Percentiles rank a stretch among this genome's conserved stretches.
These are phyloP conservation scores for Enteromius mattozi DNA, from an alignment of 2,797 vertebrate species.

Conservation along the genomic window DNA sequence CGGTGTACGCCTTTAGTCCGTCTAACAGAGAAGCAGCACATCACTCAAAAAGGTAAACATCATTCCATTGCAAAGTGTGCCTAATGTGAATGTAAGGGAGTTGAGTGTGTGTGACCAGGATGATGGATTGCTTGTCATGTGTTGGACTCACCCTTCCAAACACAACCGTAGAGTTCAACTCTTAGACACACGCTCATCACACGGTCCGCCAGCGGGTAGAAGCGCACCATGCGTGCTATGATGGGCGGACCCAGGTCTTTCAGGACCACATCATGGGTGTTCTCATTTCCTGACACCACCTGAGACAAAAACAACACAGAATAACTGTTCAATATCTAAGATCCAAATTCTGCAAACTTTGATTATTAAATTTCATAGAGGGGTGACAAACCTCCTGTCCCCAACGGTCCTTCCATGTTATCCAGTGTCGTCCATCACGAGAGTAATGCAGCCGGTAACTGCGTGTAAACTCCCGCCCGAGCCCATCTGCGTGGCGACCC, in stretches of 20 bases:
- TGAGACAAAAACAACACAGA: constrained; percentile 58
- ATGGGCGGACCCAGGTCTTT: constrained; percentile 92
- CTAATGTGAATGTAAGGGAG: neutral
- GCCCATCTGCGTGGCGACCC: constrained; percentile 90
- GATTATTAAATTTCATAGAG: neutral
- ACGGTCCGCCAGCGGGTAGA: constrained; percentile 90
- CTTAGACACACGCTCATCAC: constrained; percentile 96
- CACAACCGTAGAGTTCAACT: constrained; percentile 94
- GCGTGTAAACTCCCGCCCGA: constrained; percentile 89
- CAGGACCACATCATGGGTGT: constrained; percentile 90
- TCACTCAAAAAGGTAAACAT: neutral
- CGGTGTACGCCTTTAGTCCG: constrained; percentile 88
- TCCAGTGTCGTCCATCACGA: constrained; percentile 87
- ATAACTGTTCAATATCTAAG: neutral
- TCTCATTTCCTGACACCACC: constrained; percentile 92
- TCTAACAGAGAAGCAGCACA: constrained; percentile 70
- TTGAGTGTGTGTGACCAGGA: neutral
- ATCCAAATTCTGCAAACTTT: neutral
- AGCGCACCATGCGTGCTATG: constrained; percentile 88
- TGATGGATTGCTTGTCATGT: neutral
- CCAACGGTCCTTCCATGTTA: constrained; percentile 92
- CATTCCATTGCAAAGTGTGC: neutral
- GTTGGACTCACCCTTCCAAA: constrained; percentile 86
- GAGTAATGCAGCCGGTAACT: constrained; percentile 89
- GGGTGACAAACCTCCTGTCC: constrained; percentile 81